A percentile compares a stretch with the other conserved stretches of the same genome.
phyloP scores from a whole-genome alignment of 2,888 invertebrate species.

The Linnaemya tessellans region DNA sequence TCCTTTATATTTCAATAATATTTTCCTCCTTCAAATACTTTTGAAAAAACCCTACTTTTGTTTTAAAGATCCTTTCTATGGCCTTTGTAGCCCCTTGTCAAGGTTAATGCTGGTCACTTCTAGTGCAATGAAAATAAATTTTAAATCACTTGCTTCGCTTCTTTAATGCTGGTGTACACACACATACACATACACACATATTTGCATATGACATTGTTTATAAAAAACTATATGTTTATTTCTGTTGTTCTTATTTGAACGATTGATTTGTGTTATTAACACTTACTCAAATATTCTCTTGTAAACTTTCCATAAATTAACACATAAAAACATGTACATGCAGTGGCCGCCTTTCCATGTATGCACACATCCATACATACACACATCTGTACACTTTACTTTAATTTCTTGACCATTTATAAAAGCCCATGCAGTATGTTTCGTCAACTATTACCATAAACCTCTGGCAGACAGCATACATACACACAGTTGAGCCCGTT shows the following conservation, averaged over 20 bases:
- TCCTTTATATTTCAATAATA: no score
- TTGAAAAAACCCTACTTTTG: no score
- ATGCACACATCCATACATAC: not conserved
- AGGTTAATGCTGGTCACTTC: no score
- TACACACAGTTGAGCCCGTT: constrained; percentile 44
- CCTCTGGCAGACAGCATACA: constrained; percentile 45
- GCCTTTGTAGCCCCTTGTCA: no score
- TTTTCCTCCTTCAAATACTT: no score
- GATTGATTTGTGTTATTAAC: constrained; percentile 63
- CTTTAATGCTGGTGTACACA: no score
- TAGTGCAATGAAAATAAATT: no score
- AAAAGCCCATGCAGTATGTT: constrained; percentile 32
- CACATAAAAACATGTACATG: not conserved
- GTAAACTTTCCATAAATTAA: constrained; percentile 26
- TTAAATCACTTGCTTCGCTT: no score
- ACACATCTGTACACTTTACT: not conserved
- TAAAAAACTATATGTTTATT: not conserved
- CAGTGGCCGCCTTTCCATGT: no score
- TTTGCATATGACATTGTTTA: not conserved
- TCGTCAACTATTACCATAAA: constrained; percentile 56
- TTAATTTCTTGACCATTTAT: constrained; percentile 3
- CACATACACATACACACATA: no score
- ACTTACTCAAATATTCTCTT: constrained; percentile 57
- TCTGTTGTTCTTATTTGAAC: not conserved
- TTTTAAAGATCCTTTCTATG: no score